phyloP scores from a whole-genome alignment of 2,797 vertebrate genomes.

The Loris lydekkerianus region DNA sequence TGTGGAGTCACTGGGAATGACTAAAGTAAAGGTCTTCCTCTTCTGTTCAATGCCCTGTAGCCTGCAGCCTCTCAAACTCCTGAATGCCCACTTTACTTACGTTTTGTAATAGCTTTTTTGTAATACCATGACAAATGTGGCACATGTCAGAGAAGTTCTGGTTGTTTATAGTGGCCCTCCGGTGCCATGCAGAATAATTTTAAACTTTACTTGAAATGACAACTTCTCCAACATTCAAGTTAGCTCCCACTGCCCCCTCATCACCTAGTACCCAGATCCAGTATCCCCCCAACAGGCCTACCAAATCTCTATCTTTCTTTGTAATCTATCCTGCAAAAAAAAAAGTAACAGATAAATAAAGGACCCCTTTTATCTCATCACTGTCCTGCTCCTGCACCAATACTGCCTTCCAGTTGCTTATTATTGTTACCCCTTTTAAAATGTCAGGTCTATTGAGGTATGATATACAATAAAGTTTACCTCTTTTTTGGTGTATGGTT shows the following conservation, averaged over 20 bases:
- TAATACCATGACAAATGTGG: neutral
- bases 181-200: neutral
- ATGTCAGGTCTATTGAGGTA: neutral
- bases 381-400: neutral
- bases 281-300: neutral
- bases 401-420: neutral
- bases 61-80: neutral
- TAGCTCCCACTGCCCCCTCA: neutral
- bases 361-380: neutral
- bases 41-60: neutral
- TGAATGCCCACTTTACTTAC: neutral
- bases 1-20: too few relatives aligned
- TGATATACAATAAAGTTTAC: neutral
- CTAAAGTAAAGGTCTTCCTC: neutral
- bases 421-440: neutral
- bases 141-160: neutral
- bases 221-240: conserved; percentile 33
- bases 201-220: conserved; percentile 36
- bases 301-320: neutral
- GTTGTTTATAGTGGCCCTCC: neutral
- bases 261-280: neutral
- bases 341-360: neutral
- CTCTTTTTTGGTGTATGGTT: neutral
- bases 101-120: neutral
- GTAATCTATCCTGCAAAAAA: neutral